A percentile compares a stretch with the other conserved stretches of the same genome.
Conservation (phyloP, 1,140 invertebrate species). For the Neocloeon triangulifer region DNA sequence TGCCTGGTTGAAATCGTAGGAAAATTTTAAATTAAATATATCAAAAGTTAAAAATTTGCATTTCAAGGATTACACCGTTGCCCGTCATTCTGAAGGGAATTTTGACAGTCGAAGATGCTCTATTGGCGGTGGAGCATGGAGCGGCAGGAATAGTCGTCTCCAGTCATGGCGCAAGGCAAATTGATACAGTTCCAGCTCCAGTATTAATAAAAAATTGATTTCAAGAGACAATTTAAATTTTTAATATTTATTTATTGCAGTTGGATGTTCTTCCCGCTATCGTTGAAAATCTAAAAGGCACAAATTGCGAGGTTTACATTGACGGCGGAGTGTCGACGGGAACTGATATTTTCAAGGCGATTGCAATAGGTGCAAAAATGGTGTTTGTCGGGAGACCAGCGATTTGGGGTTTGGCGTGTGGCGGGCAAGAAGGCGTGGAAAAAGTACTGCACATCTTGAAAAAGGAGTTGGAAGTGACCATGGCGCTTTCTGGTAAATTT, state of each 20-base stretch:
- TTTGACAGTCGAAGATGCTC: slow-evolving; percentile 65
- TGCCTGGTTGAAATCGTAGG: background rate
- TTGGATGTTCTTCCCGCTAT: slow-evolving; percentile 76
- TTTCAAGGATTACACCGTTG: slow-evolving; percentile 38
- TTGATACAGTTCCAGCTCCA: slow-evolving; percentile 59
- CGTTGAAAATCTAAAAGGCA: slow-evolving; percentile 42
- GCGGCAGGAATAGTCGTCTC: slow-evolving; percentile 65
- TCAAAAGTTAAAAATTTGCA: slow-evolving; percentile 1
- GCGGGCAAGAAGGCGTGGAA: slow-evolving; percentile 55
- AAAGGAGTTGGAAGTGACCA: slow-evolving; percentile 52
- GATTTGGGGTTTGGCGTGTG: slow-evolving; percentile 63
- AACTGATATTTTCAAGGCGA: slow-evolving; percentile 74
- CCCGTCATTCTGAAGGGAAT: slow-evolving; percentile 82
- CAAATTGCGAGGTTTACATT: slow-evolving; percentile 59
- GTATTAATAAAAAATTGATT: too few species aligned
- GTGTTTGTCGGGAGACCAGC: slow-evolving; percentile 76
- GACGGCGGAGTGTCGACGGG: slow-evolving; percentile 74
- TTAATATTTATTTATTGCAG: slow-evolving; percentile 20
- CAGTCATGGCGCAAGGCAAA: slow-evolving; percentile 76
- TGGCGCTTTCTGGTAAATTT: slow-evolving; percentile 64
- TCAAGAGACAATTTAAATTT: background rate
- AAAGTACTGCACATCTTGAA: slow-evolving; percentile 46
- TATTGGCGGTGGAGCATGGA: slow-evolving; percentile 45
- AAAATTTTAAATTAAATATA: background rate
- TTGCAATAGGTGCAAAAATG: slow-evolving; percentile 76